Evolutionary conservation across 2,113 vertebrate species (phyloP).

Genomic region (Strix aluco): DNA sequence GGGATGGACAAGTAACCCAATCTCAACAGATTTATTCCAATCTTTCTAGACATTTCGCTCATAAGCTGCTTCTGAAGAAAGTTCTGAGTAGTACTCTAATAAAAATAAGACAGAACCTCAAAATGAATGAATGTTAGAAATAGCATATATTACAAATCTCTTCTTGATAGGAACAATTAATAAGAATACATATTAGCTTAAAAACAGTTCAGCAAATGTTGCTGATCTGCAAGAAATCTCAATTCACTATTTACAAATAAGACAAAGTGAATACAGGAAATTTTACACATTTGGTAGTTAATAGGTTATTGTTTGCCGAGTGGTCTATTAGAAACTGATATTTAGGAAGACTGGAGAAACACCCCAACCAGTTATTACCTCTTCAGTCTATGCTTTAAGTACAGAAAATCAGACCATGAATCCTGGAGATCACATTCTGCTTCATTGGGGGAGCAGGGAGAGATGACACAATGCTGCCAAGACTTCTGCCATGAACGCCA

Average conservation of each 20-base stretch:
- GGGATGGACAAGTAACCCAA: constrained; percentile 61
- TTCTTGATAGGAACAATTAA: constrained; percentile 80
- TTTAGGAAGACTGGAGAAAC: constrained; percentile 77
- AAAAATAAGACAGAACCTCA: constrained; percentile 81
- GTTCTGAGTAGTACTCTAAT: constrained; percentile 75
- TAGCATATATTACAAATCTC: constrained; percentile 84
- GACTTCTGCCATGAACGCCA: constrained; percentile 40
- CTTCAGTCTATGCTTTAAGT: constrained; percentile 59
- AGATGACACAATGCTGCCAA: not conserved
- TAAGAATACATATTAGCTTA: constrained; percentile 85
- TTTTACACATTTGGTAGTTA: constrained; percentile 85
- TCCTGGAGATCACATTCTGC: constrained; percentile 68
- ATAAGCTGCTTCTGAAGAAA: constrained; percentile 81
- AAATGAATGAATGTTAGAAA: constrained; percentile 83
- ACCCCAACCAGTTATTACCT: constrained; percentile 68
- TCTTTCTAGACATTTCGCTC: constrained; percentile 67
- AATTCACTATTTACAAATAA: constrained; percentile 85
- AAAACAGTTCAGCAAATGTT: constrained; percentile 85
- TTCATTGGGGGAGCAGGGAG: constrained; percentile 53
- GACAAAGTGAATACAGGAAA: constrained; percentile 85
- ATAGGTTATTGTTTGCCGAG: constrained; percentile 78
- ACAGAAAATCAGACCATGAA: constrained; percentile 67
- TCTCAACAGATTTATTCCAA: constrained; percentile 64
- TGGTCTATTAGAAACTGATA: constrained; percentile 78
- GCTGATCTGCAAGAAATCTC: constrained; percentile 78